Base-by-base conservation (phyloP, 2,797 vertebrate species). In the Hydrophis major region DNA sequence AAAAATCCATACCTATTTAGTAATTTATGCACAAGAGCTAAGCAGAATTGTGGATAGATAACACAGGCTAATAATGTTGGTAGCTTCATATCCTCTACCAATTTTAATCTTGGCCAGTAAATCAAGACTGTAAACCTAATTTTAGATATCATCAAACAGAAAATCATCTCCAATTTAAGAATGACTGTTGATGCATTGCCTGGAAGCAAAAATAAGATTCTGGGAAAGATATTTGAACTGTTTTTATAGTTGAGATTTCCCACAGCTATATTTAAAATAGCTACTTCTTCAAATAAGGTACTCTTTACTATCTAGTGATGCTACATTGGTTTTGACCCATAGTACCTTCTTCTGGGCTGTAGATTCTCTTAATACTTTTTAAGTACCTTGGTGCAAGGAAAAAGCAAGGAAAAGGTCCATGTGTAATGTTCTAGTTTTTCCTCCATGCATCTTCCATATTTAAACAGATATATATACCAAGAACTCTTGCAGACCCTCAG, bases 71-170 rank as follows among this genome's bases (percentile, higher is more conserved):
- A 37, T 50, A 13, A 78, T 8, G 32, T 90, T 56, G 63, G 27
- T 90, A 32, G 28, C 50, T 22, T 27, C 50, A 37, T n/a, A 78
- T 42, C 28, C 89, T 53, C 28, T 56, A 55, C 28, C 10, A 47
- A n/a, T 59, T 59, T 78, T 86, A 78, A 60, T 50, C 53, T 28
- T n/a, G 18, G 74, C 74, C 74, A 86, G 42, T 61, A 86, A 86
- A 60, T 28, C 74, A 86, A 91, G 90, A 60, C 47, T 59, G 47
- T 87, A 91, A 86, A 37, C 57, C 90, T 91, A 86, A 47, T 60
- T 91, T 91, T 91, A 91, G 78, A n/a, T 32, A 86, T 91, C 90
- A 86, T 57, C 78, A n/a, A 83, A 87, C 57, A 32, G 90, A 91
- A 59, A 91, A 57, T 86, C 57, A 87, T 32, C 32, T 32, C 32